These are phyloP conservation scores for Vidua chalybeata DNA, from an alignment of 2,113 vertebrate species.

Conservation along the genomic window DNA sequence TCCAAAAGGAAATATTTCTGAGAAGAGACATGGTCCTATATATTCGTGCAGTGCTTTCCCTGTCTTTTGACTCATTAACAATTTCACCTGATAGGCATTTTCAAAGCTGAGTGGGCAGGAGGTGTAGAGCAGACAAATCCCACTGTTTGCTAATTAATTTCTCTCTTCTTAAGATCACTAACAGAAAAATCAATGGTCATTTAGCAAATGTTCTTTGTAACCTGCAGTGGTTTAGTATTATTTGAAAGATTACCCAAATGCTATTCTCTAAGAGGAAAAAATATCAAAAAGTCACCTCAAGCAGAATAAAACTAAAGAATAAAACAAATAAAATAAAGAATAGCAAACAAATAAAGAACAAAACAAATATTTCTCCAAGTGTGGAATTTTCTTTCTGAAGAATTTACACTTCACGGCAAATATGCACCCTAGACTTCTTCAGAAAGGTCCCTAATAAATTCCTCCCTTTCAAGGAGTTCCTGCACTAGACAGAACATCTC, in stretches of 20 bases:
- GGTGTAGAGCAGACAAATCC: neutral
- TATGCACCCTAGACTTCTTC: neutral
- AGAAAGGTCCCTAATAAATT: neutral
- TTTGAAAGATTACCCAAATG: constrained; percentile 1
- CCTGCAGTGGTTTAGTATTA: neutral
- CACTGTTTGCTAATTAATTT: constrained; percentile 46
- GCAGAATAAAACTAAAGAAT: neutral
- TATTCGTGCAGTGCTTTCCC: neutral
- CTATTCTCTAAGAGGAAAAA: neutral
- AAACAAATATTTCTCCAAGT: neutral
- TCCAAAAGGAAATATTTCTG: neutral
- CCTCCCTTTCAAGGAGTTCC: neutral
- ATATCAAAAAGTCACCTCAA: neutral
- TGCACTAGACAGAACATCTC: neutral
- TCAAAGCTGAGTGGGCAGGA: constrained; percentile 28
- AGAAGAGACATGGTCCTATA: neutral
- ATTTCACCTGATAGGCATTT: constrained; percentile 27
- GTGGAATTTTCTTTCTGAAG: neutral
- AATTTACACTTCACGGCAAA: neutral
- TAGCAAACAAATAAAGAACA: neutral
- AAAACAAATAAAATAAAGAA: neutral
- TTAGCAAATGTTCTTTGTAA: neutral
- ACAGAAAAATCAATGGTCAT: constrained; percentile 32
- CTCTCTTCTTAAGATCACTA: neutral
- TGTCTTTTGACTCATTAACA: constrained; percentile 29